Conservation (phyloP, 1,140 invertebrate species). For the Chlorops oryzae region DNA sequence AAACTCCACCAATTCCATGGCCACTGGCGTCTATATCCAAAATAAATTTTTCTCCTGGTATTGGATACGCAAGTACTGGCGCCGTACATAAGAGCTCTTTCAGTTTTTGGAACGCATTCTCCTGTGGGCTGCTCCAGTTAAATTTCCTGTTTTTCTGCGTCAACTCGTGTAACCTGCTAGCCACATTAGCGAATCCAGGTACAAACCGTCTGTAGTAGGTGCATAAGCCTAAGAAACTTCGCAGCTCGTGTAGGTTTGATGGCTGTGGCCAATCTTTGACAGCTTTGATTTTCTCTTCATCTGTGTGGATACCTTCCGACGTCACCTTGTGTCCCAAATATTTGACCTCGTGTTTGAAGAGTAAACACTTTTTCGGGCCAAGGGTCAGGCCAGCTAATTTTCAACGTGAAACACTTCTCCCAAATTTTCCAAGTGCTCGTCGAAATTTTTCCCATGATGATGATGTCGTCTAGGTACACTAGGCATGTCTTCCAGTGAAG, state of each 20-base stretch:
- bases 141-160: too few species aligned
- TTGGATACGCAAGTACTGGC: slow-evolving; percentile 3
- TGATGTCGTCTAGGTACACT: slow-evolving; percentile 15
- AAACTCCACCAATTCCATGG: slow-evolving; percentile 16
- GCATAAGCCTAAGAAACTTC: slow-evolving; percentile 7
- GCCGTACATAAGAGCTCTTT: neutral
- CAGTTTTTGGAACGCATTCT: too few species aligned
- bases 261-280: neutral
- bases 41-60: slow-evolving; percentile 15
- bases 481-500: slow-evolving; percentile 13
- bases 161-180: too few species aligned
- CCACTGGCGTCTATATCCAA: slow-evolving; percentile 24
- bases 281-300: slow-evolving; percentile 4
- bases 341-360: too few species aligned
- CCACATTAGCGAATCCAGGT: too few species aligned
- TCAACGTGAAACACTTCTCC: neutral
- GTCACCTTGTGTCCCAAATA: slow-evolving; percentile 4
- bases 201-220: too few species aligned
- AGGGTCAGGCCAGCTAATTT: neutral
- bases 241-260: neutral
- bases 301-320: slow-evolving; percentile 1
- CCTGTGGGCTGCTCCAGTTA: too few species aligned
- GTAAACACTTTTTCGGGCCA: neutral
- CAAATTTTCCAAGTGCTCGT: slow-evolving; percentile 8
- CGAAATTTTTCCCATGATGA: slow-evolving; percentile 12